Evolutionary conservation across 92 coral and sea anemone species (phyloP).

Genomic region (Porites rus): DNA sequence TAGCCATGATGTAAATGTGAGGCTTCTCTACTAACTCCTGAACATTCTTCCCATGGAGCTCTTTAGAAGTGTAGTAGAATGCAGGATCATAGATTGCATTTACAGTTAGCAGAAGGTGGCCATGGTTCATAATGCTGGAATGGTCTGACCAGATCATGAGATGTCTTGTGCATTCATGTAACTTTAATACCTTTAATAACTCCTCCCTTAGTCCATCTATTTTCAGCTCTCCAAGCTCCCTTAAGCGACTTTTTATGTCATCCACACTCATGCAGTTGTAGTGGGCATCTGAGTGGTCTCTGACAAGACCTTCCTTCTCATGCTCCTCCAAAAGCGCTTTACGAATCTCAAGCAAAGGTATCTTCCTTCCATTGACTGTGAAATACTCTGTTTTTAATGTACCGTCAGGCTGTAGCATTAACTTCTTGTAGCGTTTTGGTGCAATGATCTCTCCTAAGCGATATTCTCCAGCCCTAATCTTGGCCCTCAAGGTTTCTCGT

Average conservation of each 20-base stretch:
- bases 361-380: slow-evolving; percentile 16
- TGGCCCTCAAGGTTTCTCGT: background rate
- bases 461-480: background rate
- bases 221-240: slow-evolving; percentile 37
- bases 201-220: background rate
- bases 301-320: slow-evolving; percentile 32
- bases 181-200: background rate
- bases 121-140: slow-evolving; percentile 44
- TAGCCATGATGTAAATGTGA: background rate
- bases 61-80: background rate
- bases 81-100: slow-evolving; percentile 22
- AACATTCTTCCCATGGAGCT: background rate
- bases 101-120: slow-evolving; percentile 24
- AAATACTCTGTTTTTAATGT: slow-evolving; percentile 9
- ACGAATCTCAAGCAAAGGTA: slow-evolving; percentile 47
- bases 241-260: slow-evolving; percentile 5
- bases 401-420: too few species aligned
- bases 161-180: slow-evolving; percentile 26
- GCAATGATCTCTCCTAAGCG: background rate
- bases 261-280: slow-evolving; percentile 18
- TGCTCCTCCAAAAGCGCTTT: slow-evolving; percentile 20
- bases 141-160: slow-evolving; percentile 52
- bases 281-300: slow-evolving; percentile 32
- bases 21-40: slow-evolving; percentile 12
- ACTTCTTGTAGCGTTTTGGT: background rate